Evolutionary conservation across 2,888 invertebrate genomes (phyloP).

Genomic region (Ommatoiulus sabulosus): DNA sequence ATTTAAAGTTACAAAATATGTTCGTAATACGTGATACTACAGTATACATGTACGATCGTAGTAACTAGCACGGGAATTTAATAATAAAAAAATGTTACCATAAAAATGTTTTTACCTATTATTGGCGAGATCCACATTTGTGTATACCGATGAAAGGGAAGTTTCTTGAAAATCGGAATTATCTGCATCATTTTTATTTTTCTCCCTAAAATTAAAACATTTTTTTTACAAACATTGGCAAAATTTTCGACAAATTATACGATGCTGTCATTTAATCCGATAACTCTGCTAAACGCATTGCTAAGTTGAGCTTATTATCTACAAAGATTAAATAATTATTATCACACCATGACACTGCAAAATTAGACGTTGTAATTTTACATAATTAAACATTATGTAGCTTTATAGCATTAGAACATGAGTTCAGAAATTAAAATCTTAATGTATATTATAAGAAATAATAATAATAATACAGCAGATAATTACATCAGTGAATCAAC

Average conservation of each 20-base stretch:
- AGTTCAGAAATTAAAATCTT: background rate
- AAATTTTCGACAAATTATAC: background rate
- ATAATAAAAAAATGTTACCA: background rate
- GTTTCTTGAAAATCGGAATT: background rate
- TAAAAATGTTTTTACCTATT: background rate
- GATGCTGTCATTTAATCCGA: background rate
- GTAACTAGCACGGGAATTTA: background rate
- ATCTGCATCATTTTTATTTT: slow-evolving; percentile 13
- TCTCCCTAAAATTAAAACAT: slow-evolving; percentile 13
- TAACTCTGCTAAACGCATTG: background rate
- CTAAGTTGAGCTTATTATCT: background rate
- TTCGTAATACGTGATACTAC: too few relatives aligned
- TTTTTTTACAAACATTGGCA: background rate
- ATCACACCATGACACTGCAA: background rate
- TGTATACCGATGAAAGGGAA: background rate
- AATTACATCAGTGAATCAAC: background rate
- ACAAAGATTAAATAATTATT: background rate
- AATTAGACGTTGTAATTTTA: background rate
- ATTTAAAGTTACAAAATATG: too few relatives aligned
- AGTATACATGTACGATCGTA: too few relatives aligned
- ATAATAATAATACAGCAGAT: background rate
- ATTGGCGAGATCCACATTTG: background rate
- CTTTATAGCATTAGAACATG: too few relatives aligned
- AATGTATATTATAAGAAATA: background rate
- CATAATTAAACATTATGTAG: background rate